These are phyloP conservation scores for Hippoglossus hippoglossus DNA, from an alignment of 2,797 vertebrate genomes.

Conservation along the genomic window DNA sequence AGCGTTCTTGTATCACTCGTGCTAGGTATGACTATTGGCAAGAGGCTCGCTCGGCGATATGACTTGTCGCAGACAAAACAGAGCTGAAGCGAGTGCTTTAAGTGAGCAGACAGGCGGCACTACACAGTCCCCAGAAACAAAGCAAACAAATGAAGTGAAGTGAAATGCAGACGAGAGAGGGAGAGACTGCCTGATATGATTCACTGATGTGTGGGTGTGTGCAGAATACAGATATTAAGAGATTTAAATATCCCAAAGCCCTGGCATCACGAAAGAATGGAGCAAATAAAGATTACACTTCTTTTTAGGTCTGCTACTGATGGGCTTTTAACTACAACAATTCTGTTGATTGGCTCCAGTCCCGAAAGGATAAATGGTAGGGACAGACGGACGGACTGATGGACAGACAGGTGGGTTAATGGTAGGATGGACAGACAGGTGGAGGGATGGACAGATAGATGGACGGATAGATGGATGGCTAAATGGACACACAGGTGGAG, in stretches of 20 bases:
- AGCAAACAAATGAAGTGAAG: slow-evolving; percentile 41
- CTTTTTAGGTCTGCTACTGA: not conserved
- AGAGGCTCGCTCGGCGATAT: slow-evolving; percentile 34
- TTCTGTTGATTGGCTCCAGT: too few relatives aligned
- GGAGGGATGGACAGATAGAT: too few relatives aligned
- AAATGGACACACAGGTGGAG: too few relatives aligned
- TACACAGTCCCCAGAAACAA: slow-evolving; percentile 24
- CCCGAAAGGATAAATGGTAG: too few relatives aligned
- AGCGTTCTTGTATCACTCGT: slow-evolving; percentile 42
- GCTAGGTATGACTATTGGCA: slow-evolving; percentile 52
- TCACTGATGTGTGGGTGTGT: slow-evolving; percentile 35
- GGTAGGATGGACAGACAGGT: too few relatives aligned
- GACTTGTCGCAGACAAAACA: slow-evolving; percentile 44
- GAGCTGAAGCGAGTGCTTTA: slow-evolving; percentile 18
- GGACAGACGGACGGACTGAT: too few relatives aligned
- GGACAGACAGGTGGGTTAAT: too few relatives aligned
- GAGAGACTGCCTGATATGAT: slow-evolving; percentile 30
- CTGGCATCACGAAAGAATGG: not conserved
- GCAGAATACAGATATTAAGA: slow-evolving; percentile 19
- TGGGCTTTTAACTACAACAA: too few relatives aligned
- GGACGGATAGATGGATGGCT: too few relatives aligned
- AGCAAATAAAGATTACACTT: not conserved
- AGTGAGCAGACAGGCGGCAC: slow-evolving; percentile 27
- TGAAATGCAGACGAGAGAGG: slow-evolving; percentile 7
- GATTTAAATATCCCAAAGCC: slow-evolving; percentile 10